These are phyloP conservation scores for Helicoverpa assulta DNA, from an alignment of 2,888 invertebrate genomes.

Conservation along the genomic window DNA sequence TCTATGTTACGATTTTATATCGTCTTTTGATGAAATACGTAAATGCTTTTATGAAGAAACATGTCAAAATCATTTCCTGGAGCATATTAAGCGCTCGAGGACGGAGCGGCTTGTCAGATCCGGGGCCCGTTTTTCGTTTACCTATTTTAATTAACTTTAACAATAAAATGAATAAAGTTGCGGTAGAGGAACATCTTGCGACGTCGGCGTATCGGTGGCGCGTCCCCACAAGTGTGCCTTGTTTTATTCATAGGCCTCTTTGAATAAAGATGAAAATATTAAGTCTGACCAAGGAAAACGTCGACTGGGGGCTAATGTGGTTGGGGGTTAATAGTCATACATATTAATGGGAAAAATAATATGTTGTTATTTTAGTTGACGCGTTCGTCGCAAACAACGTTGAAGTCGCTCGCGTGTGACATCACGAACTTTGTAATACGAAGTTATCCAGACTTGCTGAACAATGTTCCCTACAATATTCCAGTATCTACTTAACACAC, in stretches of 20 bases:
- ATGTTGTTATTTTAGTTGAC: conserved; percentile 64
- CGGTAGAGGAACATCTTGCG: conserved; percentile 76
- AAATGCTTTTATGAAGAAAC: conserved; percentile 52
- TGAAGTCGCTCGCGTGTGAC: conserved; percentile 21
- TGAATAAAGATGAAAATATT: conserved; percentile 90
- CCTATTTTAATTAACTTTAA: conserved; percentile 80
- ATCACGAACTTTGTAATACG: conserved; percentile 26
- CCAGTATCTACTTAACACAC: neutral
- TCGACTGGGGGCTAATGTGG: conserved; percentile 81
- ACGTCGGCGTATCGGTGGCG: conserved; percentile 71
- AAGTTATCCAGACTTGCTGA: conserved; percentile 28
- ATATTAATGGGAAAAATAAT: conserved; percentile 84
- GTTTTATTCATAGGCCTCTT: conserved; percentile 88
- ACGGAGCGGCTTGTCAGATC: conserved; percentile 29
- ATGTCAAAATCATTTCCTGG: conserved; percentile 44
- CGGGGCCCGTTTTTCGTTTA: conserved; percentile 28
- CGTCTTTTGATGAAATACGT: conserved; percentile 45
- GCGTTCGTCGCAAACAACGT: conserved; percentile 20
- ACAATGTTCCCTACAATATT: conserved; percentile 1
- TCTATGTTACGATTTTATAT: conserved; percentile 45
- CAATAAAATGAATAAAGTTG: conserved; percentile 83
- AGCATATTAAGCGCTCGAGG: conserved; percentile 27
- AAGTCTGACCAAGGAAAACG: conserved; percentile 82
- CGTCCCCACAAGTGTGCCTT: conserved; percentile 74
- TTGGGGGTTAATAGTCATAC: conserved; percentile 84